Evolutionary conservation across 2,797 vertebrate species (phyloP).

Genomic region (Ibycter americanus): DNA sequence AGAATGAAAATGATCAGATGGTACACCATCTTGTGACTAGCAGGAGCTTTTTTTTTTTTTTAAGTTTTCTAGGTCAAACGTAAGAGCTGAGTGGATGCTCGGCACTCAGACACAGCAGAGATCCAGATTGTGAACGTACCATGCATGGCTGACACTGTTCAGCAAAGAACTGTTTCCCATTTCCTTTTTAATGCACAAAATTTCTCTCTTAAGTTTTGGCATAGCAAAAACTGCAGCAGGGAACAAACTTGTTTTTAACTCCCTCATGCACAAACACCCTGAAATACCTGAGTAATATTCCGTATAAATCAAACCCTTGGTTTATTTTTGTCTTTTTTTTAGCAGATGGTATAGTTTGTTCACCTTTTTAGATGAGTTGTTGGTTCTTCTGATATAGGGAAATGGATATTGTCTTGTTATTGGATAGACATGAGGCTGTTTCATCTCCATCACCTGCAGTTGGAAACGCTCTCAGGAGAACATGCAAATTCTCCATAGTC

Average conservation of each 20-base stretch:
- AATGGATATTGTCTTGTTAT: background rate
- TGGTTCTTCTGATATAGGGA: background rate
- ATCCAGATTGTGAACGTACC: rapidly evolving
- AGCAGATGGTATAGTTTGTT: background rate
- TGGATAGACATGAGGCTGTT: background rate
- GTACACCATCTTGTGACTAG: background rate
- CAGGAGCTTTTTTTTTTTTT: background rate
- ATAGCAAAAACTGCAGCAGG: background rate
- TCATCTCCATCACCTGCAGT: background rate
- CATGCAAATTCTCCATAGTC: background rate
- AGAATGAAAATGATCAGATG: background rate
- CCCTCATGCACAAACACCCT: background rate
- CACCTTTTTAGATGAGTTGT: too few relatives aligned
- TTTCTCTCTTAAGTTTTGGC: background rate
- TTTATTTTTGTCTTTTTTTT: background rate
- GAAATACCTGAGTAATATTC: background rate
- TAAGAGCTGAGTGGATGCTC: background rate
- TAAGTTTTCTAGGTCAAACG: background rate
- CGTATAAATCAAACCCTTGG: background rate
- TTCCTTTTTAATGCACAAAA: background rate
- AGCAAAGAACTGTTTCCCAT: background rate
- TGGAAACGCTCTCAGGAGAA: background rate
- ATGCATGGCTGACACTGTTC: background rate
- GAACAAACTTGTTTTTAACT: background rate
- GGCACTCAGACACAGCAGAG: background rate